Evolutionary conservation across 2,797 vertebrate species (phyloP), one percentile per base, ranked within the genome.

Genomic region (Betta splendens): DNA sequence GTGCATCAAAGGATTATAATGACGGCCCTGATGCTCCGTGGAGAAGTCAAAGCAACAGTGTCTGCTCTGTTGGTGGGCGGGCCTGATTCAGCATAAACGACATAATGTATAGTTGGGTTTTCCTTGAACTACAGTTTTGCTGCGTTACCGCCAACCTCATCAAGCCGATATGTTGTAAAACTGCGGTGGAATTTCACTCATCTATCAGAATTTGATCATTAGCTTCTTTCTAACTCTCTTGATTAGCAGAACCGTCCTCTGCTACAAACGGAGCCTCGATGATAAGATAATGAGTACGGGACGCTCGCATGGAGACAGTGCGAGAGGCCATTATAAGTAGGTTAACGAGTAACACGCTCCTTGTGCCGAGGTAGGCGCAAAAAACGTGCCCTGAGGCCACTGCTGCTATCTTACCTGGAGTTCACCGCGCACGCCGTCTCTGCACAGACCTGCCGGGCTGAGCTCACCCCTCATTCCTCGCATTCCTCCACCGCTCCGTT

Each of bases 371-470:
- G 39, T 45, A 18, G 39, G 73, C 61, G 56, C 63, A 80, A 84
- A 86, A n/a, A 67, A 81, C 25, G 54, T 77, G 75, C 86, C 90
- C 85, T 28, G 1, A 22, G 85, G 91, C 83, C 68, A 79, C 83
- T 80, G 82, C 42, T 80, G 66, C 83, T 80, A 79, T 81, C 80
- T 83, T 60, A 85, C 80, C 83, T 73, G 52, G 82, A 91, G 90
- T 90, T 91, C 87, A 89, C 60, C 60, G 79, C 47, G 5, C 62
- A 78, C 45, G 80, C 69, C 83, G 78, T 80, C 56, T 85, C 66
- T 93, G 92, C 82, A 89, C 89, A 90, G 92, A 93, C 92, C 90
- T 93, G 92, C 83, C 72, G 33, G 53, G 51, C 80, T 80, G 77
- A 87, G 79, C 78, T 89, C 78, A 83, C 75, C 68, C 69, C 63